These are phyloP conservation scores for Trichogramma evanescens DNA, from an alignment of 2,888 invertebrate genomes.

Conservation along the genomic window DNA sequence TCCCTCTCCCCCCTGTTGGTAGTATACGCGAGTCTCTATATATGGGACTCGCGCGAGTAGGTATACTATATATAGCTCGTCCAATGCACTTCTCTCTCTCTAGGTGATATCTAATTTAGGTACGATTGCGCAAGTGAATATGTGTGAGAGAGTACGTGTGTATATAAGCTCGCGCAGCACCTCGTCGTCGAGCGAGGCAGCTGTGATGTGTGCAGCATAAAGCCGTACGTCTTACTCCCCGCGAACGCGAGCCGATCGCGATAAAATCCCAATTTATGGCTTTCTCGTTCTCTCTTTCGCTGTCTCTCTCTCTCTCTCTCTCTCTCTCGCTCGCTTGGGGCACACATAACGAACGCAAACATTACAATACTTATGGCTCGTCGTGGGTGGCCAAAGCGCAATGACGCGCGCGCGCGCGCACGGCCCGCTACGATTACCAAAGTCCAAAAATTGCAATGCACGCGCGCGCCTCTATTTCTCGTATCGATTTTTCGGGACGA, in stretches of 20 bases:
- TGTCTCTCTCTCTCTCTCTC: too few relatives aligned
- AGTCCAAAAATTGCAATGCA: background rate
- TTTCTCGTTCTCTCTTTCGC: too few relatives aligned
- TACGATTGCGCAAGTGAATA: constrained; percentile 34
- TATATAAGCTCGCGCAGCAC: too few relatives aligned
- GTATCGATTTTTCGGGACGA: too few relatives aligned
- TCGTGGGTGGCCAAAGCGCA: constrained; percentile 44
- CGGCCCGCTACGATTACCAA: background rate
- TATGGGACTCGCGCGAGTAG: too few relatives aligned
- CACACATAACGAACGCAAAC: constrained; percentile 20
- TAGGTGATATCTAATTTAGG: constrained; percentile 32
- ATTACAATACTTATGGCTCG: constrained; percentile 42
- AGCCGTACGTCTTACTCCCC: constrained; percentile 2
- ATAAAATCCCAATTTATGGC: constrained; percentile 46
- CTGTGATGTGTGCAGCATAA: background rate
- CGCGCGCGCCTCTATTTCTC: background rate
- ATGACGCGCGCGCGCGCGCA: constrained; percentile 23
- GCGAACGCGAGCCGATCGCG: constrained; percentile 27
- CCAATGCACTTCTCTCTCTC: too few relatives aligned
- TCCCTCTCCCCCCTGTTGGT: too few relatives aligned
- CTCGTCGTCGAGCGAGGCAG: too few relatives aligned
- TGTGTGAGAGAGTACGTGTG: constrained; percentile 20
- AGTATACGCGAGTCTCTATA: too few relatives aligned
- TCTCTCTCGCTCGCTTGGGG: constrained; percentile 18
- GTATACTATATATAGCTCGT: too few relatives aligned